Evolutionary conservation across 2,113 vertebrate species (phyloP).

Genomic region (Plecotus auritus): DNA sequence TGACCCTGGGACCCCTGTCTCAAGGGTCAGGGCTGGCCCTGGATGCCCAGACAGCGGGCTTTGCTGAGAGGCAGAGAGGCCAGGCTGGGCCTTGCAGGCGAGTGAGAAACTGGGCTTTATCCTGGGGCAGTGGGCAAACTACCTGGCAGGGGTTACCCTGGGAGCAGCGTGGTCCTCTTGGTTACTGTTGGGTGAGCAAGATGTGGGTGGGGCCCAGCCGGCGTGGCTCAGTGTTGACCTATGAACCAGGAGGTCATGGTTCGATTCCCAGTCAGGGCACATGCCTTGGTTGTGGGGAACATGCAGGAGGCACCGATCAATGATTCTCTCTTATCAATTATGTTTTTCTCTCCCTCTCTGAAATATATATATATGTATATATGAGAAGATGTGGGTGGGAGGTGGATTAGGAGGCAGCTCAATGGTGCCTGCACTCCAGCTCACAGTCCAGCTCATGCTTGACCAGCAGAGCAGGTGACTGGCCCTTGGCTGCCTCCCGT

Average conservation of each 20-base stretch:
- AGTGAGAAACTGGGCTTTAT: neutral
- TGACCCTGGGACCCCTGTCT: slow-evolving; percentile 76
- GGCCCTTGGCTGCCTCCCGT: neutral
- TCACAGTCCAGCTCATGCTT: neutral
- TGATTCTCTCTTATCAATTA: too few relatives aligned
- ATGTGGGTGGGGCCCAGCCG: too few relatives aligned
- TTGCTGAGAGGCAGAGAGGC: neutral
- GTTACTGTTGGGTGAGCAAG: neutral
- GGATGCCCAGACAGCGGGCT: neutral
- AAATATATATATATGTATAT: too few relatives aligned
- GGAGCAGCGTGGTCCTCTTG: neutral
- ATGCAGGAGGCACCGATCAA: too few relatives aligned
- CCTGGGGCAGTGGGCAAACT: neutral
- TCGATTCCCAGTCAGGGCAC: too few relatives aligned
- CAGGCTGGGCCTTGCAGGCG: neutral
- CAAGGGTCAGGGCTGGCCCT: neutral
- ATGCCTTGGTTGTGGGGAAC: too few relatives aligned
- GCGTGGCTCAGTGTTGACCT: too few relatives aligned
- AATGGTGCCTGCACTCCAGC: rapidly evolving
- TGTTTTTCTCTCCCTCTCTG: too few relatives aligned
- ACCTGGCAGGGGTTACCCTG: rapidly evolving
- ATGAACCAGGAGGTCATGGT: too few relatives aligned
- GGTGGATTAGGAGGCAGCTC: neutral
- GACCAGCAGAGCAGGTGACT: neutral
- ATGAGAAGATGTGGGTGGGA: neutral